These are phyloP conservation scores for Dryobotodes eremita DNA, from an alignment of 2,888 invertebrate genomes.

Conservation along the genomic window DNA sequence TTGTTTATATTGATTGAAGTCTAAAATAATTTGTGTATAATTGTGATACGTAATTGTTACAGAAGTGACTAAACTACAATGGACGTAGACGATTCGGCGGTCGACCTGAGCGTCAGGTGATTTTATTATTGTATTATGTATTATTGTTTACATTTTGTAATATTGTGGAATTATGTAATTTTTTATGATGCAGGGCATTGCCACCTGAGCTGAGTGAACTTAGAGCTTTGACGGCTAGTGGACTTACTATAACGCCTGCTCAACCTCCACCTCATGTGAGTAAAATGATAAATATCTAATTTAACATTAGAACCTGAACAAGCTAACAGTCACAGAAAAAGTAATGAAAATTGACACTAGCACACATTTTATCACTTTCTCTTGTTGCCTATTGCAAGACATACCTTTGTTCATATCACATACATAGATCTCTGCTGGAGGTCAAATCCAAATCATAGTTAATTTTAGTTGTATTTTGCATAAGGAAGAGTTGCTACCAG, in stretches of 20 bases:
- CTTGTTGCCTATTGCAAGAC: background rate
- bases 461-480: constrained; percentile 34
- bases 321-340: background rate
- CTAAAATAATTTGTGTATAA: constrained; percentile 67
- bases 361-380: constrained; percentile 30
- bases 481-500: constrained; percentile 2
- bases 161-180: constrained; percentile 69
- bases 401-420: constrained; percentile 21
- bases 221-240: constrained; percentile 91
- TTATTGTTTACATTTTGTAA: constrained; percentile 57
- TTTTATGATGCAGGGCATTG: constrained; percentile 80
- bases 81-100: constrained; percentile 97
- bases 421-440: constrained; percentile 43
- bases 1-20: constrained; percentile 73
- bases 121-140: constrained; percentile 48
- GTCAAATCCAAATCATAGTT: constrained; percentile 42
- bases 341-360: background rate
- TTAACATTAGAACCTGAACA: background rate
- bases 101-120: constrained; percentile 96
- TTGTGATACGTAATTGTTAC: constrained; percentile 74
- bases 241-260: constrained; percentile 92
- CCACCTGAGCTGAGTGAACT: constrained; percentile 91
- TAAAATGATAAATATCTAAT: constrained; percentile 35
- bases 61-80: constrained; percentile 90
- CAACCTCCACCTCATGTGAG: constrained; percentile 90